Evolutionary conservation across 2,113 vertebrate genomes (phyloP), one percentile per base, ranked within the genome.

Genomic region (Macrotus californicus): DNA sequence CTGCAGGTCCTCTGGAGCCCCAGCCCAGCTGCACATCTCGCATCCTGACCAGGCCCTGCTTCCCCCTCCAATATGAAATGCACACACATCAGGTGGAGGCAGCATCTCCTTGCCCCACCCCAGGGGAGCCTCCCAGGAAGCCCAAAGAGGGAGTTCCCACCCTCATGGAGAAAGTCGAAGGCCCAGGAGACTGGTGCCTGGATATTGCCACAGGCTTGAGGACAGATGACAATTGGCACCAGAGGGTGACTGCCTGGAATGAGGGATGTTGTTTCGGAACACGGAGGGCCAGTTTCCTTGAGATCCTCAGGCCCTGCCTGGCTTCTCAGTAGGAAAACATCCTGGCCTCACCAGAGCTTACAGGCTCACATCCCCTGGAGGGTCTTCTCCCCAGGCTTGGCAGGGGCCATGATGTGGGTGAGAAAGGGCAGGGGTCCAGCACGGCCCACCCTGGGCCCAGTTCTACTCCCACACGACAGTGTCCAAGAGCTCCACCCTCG

Each of bases 1-100:
- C 41, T 6, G 1, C 29, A 56, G 61, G 43, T 7, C n/a, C 61
- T 52, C 26, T 0, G 1, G 26, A 26, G 4, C n/a, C 11, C 0
- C 0, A n/a, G 39, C 34, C n/a, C 1, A 54, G 67, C 26, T 7
- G 24, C 2, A 24, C 43, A 11, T 12, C 21, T 61, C 3, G 31
- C 7, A 18, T 12, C 34, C 61, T 22, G 13, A 22, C 10, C 26
- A 39, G 31, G 13, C 13, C 18, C 66, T 0, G 24, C 8, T 70
- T 31, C 22, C 66, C 18, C 66, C 22, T 77, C 56, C 61, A 14
- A 26, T 29, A 12, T 1, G 72, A 14, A 24, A 22, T 9, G 29
- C 89, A 26, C 14, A 2, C 19, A 2, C 9, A 11, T 31, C 36
- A 2, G 29, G 56, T 3, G 75, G 39, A 59, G 50, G 29, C 9